Percentiles rank a stretch among this genome's conserved stretches.
These are phyloP conservation scores for Phyto melanocephala DNA, from an alignment of 2,888 invertebrate species.

Conservation along the genomic window DNA sequence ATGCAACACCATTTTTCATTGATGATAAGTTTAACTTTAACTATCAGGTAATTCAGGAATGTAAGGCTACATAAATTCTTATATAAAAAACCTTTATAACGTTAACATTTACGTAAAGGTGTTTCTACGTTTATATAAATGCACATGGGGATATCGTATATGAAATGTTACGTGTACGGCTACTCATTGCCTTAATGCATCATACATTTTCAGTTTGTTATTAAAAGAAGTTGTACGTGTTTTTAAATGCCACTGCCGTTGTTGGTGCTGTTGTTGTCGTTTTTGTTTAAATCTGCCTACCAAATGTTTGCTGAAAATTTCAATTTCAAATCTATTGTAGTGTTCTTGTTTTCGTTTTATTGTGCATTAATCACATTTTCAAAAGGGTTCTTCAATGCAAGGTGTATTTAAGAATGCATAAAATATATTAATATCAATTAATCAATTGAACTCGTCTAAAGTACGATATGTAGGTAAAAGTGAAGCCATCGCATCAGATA, in stretches of 20 bases:
- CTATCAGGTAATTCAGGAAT: no score
- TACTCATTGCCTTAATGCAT: background rate
- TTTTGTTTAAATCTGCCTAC: constrained; percentile 17
- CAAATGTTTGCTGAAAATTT: constrained; percentile 24
- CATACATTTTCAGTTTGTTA: constrained; percentile 29
- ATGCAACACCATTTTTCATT: no score
- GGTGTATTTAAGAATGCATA: background rate
- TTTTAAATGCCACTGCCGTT: constrained; percentile 2
- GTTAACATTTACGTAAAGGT: no score
- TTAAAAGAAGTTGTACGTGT: constrained; percentile 43
- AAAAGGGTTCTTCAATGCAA: background rate
- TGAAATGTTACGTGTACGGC: background rate
- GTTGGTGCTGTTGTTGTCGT: background rate
- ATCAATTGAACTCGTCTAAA: no score
- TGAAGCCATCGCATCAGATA: no score
- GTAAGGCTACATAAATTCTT: no score
- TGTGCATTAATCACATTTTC: background rate
- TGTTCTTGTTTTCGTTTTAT: constrained; percentile 13
- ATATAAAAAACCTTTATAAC: no score
- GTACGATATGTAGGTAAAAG: no score
- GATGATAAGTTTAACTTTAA: no score
- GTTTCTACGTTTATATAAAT: no score
- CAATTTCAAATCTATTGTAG: constrained; percentile 1
- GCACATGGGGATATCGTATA: background rate
- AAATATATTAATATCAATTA: no score